Evolutionary conservation across 2,797 vertebrate species (phyloP).

Genomic region (Cryptoblepharus egeriae): DNA sequence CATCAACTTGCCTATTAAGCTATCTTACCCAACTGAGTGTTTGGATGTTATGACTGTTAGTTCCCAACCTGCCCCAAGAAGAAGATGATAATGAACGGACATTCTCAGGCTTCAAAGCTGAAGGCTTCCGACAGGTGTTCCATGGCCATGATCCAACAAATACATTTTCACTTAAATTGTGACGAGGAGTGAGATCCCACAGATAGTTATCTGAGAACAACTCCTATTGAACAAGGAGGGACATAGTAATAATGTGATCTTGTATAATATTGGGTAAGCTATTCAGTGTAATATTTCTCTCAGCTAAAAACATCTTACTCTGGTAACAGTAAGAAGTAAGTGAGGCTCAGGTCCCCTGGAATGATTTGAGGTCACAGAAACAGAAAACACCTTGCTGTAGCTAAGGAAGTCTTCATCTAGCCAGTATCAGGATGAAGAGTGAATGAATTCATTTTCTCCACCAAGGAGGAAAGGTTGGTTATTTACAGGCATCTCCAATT

Average conservation of each 20-base stretch:
- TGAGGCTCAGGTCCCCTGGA: neutral
- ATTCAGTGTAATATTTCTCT: no score
- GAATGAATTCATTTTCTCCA: no score
- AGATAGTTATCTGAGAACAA: neutral
- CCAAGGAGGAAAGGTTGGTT: no score
- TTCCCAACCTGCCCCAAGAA: neutral
- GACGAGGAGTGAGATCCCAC: neutral
- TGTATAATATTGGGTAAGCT: neutral
- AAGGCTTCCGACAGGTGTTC: neutral
- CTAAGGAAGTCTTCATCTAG: no score
- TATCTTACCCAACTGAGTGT: neutral
- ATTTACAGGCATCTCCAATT: no score
- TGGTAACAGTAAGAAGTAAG: neutral
- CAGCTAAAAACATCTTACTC: no score
- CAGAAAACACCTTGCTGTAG: no score
- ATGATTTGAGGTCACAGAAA: no score
- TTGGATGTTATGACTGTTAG: neutral
- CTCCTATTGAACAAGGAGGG: neutral
- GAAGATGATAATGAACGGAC: neutral
- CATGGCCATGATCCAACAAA: neutral
- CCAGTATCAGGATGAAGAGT: no score
- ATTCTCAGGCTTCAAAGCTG: neutral
- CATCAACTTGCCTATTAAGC: neutral
- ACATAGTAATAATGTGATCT: neutral
- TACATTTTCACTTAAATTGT: neutral